These are phyloP conservation scores for Botrylloides violaceus DNA, from an alignment of 23 tunicate species.

Conservation along the genomic window DNA sequence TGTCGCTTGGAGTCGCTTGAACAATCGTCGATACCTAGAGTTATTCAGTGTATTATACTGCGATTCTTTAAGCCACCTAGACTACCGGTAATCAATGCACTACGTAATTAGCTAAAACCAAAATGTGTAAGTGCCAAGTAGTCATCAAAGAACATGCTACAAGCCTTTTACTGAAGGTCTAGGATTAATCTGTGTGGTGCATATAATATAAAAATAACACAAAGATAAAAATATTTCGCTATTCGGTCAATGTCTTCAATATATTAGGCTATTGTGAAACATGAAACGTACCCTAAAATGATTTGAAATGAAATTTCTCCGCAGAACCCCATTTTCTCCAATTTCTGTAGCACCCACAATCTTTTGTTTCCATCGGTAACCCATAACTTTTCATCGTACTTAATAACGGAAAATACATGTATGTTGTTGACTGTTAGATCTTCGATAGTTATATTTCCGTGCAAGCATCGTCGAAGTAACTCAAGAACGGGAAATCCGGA, in stretches of 20 bases:
- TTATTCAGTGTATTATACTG: too few species aligned
- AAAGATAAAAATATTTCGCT: too few species aligned
- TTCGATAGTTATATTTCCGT: conserved; percentile 26
- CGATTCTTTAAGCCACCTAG: too few species aligned
- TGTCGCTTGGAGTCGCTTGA: background rate
- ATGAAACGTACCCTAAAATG: conserved; percentile 15
- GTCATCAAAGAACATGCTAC: too few species aligned
- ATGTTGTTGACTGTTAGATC: conserved; percentile 31
- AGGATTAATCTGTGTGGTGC: too few species aligned
- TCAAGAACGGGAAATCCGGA: conserved; percentile 50
- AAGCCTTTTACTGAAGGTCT: too few species aligned
- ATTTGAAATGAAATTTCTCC: conserved; percentile 23
- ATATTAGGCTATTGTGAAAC: background rate
- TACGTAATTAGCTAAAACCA: too few species aligned
- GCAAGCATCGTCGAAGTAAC: conserved; percentile 21
- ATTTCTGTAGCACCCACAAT: conserved; percentile 40
- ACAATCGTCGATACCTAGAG: background rate
- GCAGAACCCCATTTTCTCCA: conserved; percentile 31
- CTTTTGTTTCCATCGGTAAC: conserved; percentile 43
- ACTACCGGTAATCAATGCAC: too few species aligned
- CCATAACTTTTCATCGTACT: conserved; percentile 24
- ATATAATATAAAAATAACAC: too few species aligned
- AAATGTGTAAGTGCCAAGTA: too few species aligned
- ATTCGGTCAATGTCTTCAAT: background rate
- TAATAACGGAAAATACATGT: conserved; percentile 32